Evolutionary conservation across 1,140 invertebrate genomes (phyloP), one percentile per base, ranked within the genome.

Genomic region (Whitmania pigra): DNA sequence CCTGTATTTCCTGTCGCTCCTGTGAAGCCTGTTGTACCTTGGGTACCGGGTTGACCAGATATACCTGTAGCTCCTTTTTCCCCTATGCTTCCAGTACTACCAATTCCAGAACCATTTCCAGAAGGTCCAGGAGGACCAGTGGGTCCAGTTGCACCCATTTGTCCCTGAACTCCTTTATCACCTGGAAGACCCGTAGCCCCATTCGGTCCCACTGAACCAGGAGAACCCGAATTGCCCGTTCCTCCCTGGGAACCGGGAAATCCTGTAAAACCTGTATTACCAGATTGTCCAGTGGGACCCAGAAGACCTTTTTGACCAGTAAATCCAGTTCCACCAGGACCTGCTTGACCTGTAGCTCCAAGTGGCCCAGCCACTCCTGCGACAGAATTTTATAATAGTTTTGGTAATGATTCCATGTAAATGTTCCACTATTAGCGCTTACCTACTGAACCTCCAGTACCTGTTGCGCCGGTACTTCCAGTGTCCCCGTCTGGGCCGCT

Each of bases 131-230:
- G 13, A 36, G 66, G 22, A 49, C 71, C 72, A 9, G 31, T 36
- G 17, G 67, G 22, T 5, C 72, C 72, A 53, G 43, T 20, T n/a
- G 22, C 31, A 31, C 72, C 72, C n/a, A 36, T n/a, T 36, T 22
- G 20, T 36, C 67, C 69, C 31, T 36, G 31, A 71, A 27, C 67
- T 11, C 72, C 72, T 70, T 71, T 73, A 66, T 73, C 69, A 22
- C 72, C 72, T 18, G 55, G 25, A 53, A 36, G 40, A 18, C 67
- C 67, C 0, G 67, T 29, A 18, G 67, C 29, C 7, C 67, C 67
- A 11, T 22, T 27, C 27, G 67, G n/a, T 27, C 67, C 67, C 67
- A 17, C 20, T 31, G 20, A n/a, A 27, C 67, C 67, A 68, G 60
- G 22, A 7, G 22, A 63, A 27, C 60, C 60, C 9, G 20, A 27